Base-by-base conservation (phyloP, 1,140 invertebrate species). In the Centruroides vittatus region DNA sequence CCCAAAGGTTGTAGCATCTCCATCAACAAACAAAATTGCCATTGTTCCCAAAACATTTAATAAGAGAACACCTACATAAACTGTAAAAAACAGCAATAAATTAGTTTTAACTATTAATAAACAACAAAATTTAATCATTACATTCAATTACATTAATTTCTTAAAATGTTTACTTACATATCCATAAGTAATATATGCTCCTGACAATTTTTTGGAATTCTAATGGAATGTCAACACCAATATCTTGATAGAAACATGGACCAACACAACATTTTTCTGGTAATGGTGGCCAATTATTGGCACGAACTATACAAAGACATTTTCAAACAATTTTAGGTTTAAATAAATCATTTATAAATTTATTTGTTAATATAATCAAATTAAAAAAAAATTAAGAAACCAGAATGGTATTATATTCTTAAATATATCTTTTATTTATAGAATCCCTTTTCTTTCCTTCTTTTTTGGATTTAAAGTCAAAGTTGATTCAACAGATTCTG, bases 201-300 rank as follows among this genome's bases (percentile, higher is more conserved):
- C 89, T 84, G 47, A 99, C 94, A 66, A 96, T 84, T 71, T 87
- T 87, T 74, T 98, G 94, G 76, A 99, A 99, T 73, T 98, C 92
- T 55, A 91, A 76, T 23, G 94, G 93, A 75, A 99, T 99, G 74
- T 99, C 97, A n/a, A 98, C 87, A 75, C 93, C 90, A 66, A 99
- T 98, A 74, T 99, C 96, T 79, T 98, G 95, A 77, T 98, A 98
- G 75, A 99, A 99, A 75, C 96, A 99, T 2, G 96, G 95, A 71
- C 96, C 89, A 57, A 97, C 81, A 49, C 78, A 79, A 69, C 90
- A 93, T 67, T 85, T 93, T 66, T 85, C 85, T 47, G 96, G 95
- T 60, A 99, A 73, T 11, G 96, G 96, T 4, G 96, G 96, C 93
- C 94, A 99, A 77, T 99, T 99, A 73, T 98, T 96, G 70, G 86